These are phyloP conservation scores for Limosa lapponica DNA, from an alignment of 2,797 vertebrate genomes.

Conservation along the genomic window DNA sequence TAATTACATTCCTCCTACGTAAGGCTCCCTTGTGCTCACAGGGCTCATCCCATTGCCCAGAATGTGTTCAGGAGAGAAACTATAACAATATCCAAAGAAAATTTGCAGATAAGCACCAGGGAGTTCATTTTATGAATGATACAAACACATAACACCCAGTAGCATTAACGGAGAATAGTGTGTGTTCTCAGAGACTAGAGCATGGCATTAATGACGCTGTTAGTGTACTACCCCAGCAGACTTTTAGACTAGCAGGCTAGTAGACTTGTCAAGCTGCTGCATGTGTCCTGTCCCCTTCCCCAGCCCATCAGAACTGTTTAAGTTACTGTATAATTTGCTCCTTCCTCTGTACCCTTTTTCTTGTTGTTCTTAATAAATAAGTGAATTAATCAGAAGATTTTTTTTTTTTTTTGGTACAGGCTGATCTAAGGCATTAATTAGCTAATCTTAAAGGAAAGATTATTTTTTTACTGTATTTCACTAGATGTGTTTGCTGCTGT, in stretches of 20 bases:
- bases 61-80: neutral
- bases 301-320: neutral
- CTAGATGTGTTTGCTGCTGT: neutral
- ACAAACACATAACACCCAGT: rapidly evolving
- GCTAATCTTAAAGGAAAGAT: neutral
- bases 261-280: neutral
- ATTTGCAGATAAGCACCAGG: neutral
- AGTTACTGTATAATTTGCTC: neutral
- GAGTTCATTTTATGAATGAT: neutral
- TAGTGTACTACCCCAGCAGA: neutral
- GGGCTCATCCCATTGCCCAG: neutral
- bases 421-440: neutral
- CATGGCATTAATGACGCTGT: neutral
- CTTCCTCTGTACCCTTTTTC: neutral
- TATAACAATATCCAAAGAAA: neutral
- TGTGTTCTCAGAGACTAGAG: neutral
- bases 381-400: neutral
- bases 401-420: neutral
- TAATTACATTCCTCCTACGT: neutral
- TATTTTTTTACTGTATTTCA: neutral
- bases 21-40: neutral
- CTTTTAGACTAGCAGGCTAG: neutral
- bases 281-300: neutral
- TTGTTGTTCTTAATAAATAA: neutral
- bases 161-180: neutral